Evolutionary conservation across 1,140 invertebrate genomes (phyloP), one percentile per base, ranked within the genome.

Genomic region (Spodoptera frugiperda): DNA sequence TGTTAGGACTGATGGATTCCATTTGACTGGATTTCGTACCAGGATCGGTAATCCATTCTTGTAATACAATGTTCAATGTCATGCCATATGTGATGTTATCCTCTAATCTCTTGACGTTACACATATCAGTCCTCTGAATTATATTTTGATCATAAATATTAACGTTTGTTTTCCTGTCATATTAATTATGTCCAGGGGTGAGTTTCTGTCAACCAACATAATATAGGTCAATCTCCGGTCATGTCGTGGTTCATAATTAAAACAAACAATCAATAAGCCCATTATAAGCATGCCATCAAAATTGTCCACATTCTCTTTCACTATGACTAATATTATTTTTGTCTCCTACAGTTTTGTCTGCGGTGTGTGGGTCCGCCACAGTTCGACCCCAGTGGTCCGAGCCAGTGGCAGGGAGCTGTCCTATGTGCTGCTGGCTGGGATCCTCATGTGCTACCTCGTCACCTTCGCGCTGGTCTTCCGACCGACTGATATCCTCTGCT

Each of bases 371-470:
- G 82, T 96, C 11, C 95, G 95, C 49, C 96, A 98, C 90, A 97
- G 97, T 85, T 96, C 97, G 77, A 98, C 98, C 0, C 98, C 98
- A 0, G 97, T 99, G 15, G 98, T 99, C 21, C 96, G 98, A 77
- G 98, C 98, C 0, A 98, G 98, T 5, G 98, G 98, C 1, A 95
- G 98, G 63, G 98, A 99, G 93, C 94, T 99, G 39, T 98, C 97
- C 78, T 98, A 97, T 88, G 96, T 99, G 0, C 95, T 99, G 39
- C 94, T 99, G 11, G 96, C 95, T 25, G 98, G 98, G 3, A 97
- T 99, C 80, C 95, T 98, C 55, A 95, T 98, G 90, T 98, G 98
- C 93, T 99, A 98, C 93, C 95, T 96, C 55, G 96, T 98, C 73
- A 98, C 98, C 8, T 98, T 98, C 90, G 95, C 97, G 0, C 94